Evolutionary conservation across 2,797 vertebrate genomes (phyloP).

Genomic region (Protosalanx chinensis): DNA sequence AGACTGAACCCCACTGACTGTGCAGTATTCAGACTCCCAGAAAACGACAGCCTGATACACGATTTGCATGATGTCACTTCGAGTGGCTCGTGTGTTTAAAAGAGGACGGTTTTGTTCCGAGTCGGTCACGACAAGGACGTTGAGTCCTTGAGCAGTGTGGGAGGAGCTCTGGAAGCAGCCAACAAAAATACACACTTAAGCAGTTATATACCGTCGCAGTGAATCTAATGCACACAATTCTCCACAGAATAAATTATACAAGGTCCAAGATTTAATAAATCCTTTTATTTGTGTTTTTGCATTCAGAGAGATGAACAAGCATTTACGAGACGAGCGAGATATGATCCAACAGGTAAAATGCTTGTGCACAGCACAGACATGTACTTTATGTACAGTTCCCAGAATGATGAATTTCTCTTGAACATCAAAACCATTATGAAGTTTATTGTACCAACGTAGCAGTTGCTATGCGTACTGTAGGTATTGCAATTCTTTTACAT

Average conservation of each 20-base stretch:
- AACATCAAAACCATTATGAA: no score
- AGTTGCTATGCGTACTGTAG: no score
- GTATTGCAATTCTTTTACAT: no score
- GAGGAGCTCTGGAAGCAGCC: no score
- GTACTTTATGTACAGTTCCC: background rate
- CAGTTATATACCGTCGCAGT: no score
- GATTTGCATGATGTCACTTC: background rate
- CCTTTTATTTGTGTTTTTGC: constrained; percentile 20
- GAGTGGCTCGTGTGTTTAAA: no score
- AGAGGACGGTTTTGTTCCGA: no score
- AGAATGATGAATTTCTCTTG: no score
- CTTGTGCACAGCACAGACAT: background rate
- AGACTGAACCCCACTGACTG: background rate
- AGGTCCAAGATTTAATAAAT: background rate
- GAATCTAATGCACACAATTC: no score
- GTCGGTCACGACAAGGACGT: background rate
- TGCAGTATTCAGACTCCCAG: background rate
- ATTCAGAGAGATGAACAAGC: constrained; percentile 91
- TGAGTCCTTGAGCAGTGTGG: background rate
- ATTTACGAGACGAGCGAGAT: constrained; percentile 87
- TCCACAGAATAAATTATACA: background rate
- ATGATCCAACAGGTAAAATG: constrained; percentile 77
- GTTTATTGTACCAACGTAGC: no score
- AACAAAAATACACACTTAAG: no score
- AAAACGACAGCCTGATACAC: background rate